phyloP scores from a whole-genome alignment of 2,113 vertebrate species.

The Silurus meridionalis region DNA sequence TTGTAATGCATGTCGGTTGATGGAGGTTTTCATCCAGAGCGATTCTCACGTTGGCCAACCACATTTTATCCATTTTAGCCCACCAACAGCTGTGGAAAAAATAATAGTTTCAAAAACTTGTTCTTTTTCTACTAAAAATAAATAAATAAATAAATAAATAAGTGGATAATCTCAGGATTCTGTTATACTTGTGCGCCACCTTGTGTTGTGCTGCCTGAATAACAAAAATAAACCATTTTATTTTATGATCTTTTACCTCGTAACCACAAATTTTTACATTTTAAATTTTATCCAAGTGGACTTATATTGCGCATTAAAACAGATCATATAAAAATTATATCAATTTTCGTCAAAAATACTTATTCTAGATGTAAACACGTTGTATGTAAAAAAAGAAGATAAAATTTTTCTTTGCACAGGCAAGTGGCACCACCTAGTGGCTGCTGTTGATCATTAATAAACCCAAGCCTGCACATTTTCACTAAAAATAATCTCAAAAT shows the following conservation, averaged over 20 bases:
- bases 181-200: not conserved
- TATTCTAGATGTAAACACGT: not conserved
- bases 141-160: too few species aligned
- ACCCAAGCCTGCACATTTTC: not conserved
- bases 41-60: conserved; percentile 28
- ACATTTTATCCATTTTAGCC: conserved; percentile 9
- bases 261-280: not conserved
- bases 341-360: not conserved
- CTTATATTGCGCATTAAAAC: not conserved
- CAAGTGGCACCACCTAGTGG: conserved; percentile 61
- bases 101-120: not conserved
- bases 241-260: conserved; percentile 3
- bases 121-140: too few species aligned
- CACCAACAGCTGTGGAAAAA: not conserved
- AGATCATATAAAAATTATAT: not conserved
- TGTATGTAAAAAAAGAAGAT: not conserved
- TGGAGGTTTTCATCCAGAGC: not conserved
- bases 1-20: not conserved
- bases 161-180: not conserved
- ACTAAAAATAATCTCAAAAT: not conserved
- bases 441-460: not conserved
- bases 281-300: not conserved
- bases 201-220: not conserved
- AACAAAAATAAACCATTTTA: not conserved
- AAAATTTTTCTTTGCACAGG: conserved; percentile 25